Evolutionary conservation across 1,140 invertebrate genomes (phyloP), one percentile per base, ranked within the genome.

Genomic region (Gerris buenoi): DNA sequence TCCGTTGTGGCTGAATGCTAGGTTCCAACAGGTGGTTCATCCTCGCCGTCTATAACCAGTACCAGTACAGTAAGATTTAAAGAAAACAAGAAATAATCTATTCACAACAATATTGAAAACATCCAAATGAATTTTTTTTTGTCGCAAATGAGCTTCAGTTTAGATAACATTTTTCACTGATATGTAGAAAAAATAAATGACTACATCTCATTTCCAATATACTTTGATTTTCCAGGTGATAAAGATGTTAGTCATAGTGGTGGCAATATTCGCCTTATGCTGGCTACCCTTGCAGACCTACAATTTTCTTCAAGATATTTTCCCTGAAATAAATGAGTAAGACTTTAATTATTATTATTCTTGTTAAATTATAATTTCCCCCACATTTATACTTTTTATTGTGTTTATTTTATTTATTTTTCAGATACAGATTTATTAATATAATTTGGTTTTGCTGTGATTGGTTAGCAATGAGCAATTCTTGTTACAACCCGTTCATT

Each of bases 391-490:
- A 13, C 10, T 10, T 56, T 56, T 56, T 56, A n/a, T 56, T 56
- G n/a, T 56, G 10, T 13, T 13, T 10, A 56, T 56, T 56, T 56
- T 56, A 56, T 13, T 66, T 46, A 67, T 69, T 69, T 76, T 79
- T 15, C 79, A 86, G 85, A 69, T 87, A 88, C 75, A 78, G 80
- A 68, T 88, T 88, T 73, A 89, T 89, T 67, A 88, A 88, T 73
- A 86, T 88, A 10, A 82, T 89, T 62, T 89, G 83, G 80, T 90
- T 93, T 74, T 88, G 84, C 74, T 88, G 84, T 72, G 88, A 93
- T 76, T 91, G 88, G 88, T 76, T 92, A 68, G 89, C 90, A 0
- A 91, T 91, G 88, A 88, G 86, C 70, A 91, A 91, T 75, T 90
- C 88, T 61, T 91, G 88, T 72, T 89, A 88, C 74, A 92, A 92